A percentile compares a stretch with the other conserved stretches of the same genome.
These are phyloP conservation scores for Punctoribates punctum DNA, from an alignment of 2,888 invertebrate species.

Conservation along the genomic window DNA sequence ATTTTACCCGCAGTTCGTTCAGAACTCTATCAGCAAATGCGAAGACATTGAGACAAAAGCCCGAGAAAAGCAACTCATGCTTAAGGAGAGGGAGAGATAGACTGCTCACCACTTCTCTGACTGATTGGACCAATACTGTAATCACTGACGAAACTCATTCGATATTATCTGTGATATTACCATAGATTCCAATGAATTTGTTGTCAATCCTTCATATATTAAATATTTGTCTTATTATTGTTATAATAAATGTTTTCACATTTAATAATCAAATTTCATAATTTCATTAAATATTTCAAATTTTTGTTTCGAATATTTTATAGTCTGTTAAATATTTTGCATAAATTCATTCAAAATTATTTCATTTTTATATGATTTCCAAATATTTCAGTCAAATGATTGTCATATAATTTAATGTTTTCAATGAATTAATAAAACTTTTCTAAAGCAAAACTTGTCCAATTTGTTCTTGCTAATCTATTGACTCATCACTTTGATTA, in stretches of 20 bases:
- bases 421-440: too few relatives aligned
- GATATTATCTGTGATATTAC: conserved; percentile 23
- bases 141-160: not conserved
- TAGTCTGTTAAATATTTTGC: too few relatives aligned
- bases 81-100: not conserved
- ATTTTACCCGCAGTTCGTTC: not conserved
- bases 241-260: not conserved
- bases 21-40: not conserved
- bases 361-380: too few relatives aligned
- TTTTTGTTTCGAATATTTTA: too few relatives aligned
- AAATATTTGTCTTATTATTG: not conserved
- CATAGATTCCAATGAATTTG: conserved; percentile 5
- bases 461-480: too few relatives aligned
- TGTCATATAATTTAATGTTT: too few relatives aligned
- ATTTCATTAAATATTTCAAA: too few relatives aligned
- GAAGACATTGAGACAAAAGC: conserved; percentile 10
- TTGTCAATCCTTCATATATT: not conserved
- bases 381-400: too few relatives aligned
- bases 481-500: too few relatives aligned
- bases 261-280: too few relatives aligned
- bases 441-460: too few relatives aligned
- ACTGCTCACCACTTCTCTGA: not conserved
- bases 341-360: too few relatives aligned
- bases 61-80: conserved; percentile 7
- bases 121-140: conserved; percentile 9